phyloP scores from a whole-genome alignment of 1,140 invertebrate genomes.

The Ceratitis capitata region DNA sequence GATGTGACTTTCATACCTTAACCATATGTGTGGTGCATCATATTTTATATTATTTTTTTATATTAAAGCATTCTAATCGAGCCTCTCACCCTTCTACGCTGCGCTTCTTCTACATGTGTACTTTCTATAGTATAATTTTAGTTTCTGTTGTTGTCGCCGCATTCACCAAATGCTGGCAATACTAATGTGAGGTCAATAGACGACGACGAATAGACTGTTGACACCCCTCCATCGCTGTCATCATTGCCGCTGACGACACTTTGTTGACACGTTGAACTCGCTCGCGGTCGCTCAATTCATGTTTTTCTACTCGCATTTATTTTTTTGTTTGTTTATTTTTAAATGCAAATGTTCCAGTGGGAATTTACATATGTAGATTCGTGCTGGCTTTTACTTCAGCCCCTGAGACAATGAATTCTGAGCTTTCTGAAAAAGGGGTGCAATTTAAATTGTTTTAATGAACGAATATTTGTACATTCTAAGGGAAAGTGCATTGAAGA shows the following conservation, averaged over 20 bases:
- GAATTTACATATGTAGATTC: neutral
- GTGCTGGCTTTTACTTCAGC: neutral
- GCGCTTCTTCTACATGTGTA: neutral
- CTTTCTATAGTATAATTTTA: neutral
- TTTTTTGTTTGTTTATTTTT: conserved; percentile 19
- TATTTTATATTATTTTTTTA: neutral
- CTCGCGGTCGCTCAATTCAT: neutral
- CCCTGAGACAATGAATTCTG: conserved; percentile 13
- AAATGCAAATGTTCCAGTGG: conserved; percentile 28
- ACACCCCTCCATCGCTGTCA: neutral
- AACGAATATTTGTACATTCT: neutral
- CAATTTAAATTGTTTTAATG: neutral
- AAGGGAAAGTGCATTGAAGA: neutral
- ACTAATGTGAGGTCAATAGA: conserved; percentile 17
- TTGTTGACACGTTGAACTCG: neutral
- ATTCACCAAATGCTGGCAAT: conserved; percentile 1
- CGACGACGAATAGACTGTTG: neutral
- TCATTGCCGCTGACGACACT: neutral
- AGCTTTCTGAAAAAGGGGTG: neutral
- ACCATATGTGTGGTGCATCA: conserved; percentile 19
- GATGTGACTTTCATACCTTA: neutral
- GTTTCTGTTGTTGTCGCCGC: conserved; percentile 34
- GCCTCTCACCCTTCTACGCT: neutral
- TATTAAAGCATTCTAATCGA: neutral
- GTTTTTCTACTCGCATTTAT: neutral